phyloP scores from a whole-genome alignment of 2,888 invertebrate genomes.

The Agriopis aurantiaria region DNA sequence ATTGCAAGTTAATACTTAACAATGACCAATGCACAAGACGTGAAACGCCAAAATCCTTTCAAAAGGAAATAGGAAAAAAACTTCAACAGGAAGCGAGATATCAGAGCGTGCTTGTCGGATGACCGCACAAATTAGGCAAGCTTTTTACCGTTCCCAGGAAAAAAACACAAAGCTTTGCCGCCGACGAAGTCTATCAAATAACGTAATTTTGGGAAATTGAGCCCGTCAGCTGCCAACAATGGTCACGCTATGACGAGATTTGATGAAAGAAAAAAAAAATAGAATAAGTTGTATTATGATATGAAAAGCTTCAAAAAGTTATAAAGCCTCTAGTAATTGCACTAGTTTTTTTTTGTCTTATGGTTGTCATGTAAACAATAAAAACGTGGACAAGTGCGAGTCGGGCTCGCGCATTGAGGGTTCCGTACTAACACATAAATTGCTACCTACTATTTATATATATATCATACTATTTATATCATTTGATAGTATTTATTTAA shows the following conservation, averaged over 20 bases:
- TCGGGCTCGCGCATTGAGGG: too few species aligned
- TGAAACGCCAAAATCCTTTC: too few species aligned
- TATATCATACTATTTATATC: too few species aligned
- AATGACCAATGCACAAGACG: too few species aligned
- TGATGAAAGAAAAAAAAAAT: slow-evolving; percentile 12
- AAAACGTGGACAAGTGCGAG: too few species aligned
- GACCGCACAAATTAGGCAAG: slow-evolving; percentile 61
- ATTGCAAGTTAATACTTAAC: too few species aligned
- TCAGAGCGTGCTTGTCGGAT: slow-evolving; percentile 46
- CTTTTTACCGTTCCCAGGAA: slow-evolving; percentile 22
- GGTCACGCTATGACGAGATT: slow-evolving; percentile 30
- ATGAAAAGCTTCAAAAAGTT: too few species aligned
- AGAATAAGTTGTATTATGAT: background rate
- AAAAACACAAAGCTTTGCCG: slow-evolving; percentile 44
- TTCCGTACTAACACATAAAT: too few species aligned
- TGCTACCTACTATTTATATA: too few species aligned
- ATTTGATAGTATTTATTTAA: too few species aligned
- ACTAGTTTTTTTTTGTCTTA: background rate
- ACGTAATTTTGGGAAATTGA: slow-evolving; percentile 42
- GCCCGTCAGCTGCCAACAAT: slow-evolving; percentile 12
- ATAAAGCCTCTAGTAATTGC: background rate
- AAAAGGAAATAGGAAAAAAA: background rate
- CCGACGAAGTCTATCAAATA: slow-evolving; percentile 31
- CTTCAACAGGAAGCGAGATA: slow-evolving; percentile 56
- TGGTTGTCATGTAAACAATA: too few species aligned